Evolutionary conservation across 2,797 vertebrate species (phyloP), one percentile per base, ranked within the genome.

Genomic region (Siniperca obscura): DNA sequence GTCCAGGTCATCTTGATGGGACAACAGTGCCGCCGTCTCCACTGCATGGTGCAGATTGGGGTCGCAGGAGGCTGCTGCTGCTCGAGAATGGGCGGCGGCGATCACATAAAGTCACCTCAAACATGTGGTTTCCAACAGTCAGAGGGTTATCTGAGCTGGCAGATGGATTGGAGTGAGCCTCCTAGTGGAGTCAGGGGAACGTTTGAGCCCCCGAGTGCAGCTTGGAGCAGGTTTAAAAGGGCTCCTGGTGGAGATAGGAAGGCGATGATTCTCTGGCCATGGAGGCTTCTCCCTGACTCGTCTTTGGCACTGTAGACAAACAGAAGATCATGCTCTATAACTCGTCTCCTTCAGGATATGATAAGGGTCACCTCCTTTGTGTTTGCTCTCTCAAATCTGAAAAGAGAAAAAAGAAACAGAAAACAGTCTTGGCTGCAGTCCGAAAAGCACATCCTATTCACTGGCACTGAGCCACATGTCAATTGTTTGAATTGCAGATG

Each of bases 1-100:
- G 96, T 98, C 97, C 98, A 99, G 94, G 97, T 98, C 97, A 99
- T 98, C 95, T 99, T 99, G 92, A 96, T 96, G 90, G 97, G 96
- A 96, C 98, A 99, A 93, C 97, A 99, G 89, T 98, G 97, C 86
- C 98, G 95, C 92, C 98, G 96, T 92, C 98, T 97, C 97, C 98
- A 98, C 97, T 98, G 98, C 98, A 99, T 99, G 96, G 94, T 98
- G 96, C 94, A 93, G 91, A 84, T 90, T 3, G 90, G 73, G 84
- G 64, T 83, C 21, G 88, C 80, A 62, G 73, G 72, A 79, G 82
- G 86, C 85, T 86, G 91, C 83, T 88, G 90, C 89, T 93, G 92
- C 93, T 92, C 83, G 86, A 88, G 84, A 91, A 88, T 87, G 91
- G 88, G 74, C 83, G 84, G 91, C 87, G 84, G 78, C 79, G 85